Evolutionary conservation across 2,113 vertebrate species (phyloP), one percentile per base, ranked within the genome.

Genomic region (Phycodurus eques): DNA sequence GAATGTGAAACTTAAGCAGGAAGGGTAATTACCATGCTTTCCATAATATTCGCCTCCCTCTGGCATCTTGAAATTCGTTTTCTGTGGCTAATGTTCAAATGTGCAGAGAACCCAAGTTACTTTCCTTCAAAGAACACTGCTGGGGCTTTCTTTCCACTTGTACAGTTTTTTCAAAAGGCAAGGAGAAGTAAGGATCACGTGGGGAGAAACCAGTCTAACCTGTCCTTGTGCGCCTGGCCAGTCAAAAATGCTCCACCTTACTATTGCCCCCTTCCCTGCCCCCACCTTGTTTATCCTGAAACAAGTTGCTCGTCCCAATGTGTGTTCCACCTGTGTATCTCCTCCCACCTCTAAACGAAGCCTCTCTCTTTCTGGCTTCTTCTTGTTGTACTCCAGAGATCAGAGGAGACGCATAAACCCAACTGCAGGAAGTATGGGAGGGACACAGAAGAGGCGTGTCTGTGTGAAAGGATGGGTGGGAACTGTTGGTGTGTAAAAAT

Each of bases 151-250:
- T 62, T 31, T 75, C 0, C 15, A 43, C 66, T 19, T 53, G 20
- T 73, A 11, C 11, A 39, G 78, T 65, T 47, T 73, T 73, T 67
- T 13, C 3, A 2, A 68, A 39, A n/a, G 43, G 14, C 4, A 14
- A 43, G 47, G 72, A 70, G 44, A 39, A 9, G 0, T 42, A 9
- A 4, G 49, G 84, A 61, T 19, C 68, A 68, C 54, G 57, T 31
- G 61, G 76, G 43, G 19, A 69, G 51, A 81, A 91, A 90, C 90
- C 80, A 72, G 90, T 90, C 69, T 53, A 66, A 88, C 90, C 87
- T 75, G 90, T 89, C 83, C 56, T 47, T 70, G 72, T 72, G 76
- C 54, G 70, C 70, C 44, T 12, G 53, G 68, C 8, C 33, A 8
- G 60, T 33, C 51, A 43, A 44, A 22, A 22, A 71, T 2, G 54